Base-by-base conservation (phyloP, 2,888 invertebrate species). In the Plagodis dolabraria region DNA sequence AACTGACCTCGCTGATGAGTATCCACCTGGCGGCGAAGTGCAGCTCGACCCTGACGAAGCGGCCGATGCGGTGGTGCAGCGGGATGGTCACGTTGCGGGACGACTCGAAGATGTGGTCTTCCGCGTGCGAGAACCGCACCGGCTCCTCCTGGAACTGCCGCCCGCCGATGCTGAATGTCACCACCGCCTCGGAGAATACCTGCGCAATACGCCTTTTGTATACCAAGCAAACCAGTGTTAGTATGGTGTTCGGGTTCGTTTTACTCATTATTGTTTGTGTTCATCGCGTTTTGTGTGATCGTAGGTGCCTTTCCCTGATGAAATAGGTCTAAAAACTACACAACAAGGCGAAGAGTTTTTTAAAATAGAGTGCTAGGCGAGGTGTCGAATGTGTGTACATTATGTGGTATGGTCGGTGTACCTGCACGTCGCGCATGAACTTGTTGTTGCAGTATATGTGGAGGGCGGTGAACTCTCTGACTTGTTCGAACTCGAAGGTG, bases 11-110 rank as follows among this genome's bases (percentile, higher is more conserved):
- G 86, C 97, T 97, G 77, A 98, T 94, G 89, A 98, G 95, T 71
- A 98, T 95, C 98, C 98, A 98, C 56, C 95, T 93, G 11, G 96
- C 94, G 5, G 97, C 96, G 83, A 98, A 98, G 69, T 94, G 94
- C 53, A 98, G 93, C 74, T 96, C 94, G 70, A 96, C 89, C 78
- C 96, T 96, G 61, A 98, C 96, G 92, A 95, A 97, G 76, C 94
- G 94, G 34, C 97, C 98, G 52, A 98, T 95, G 49, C 96, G 94
- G 77, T 97, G 95, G 77, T 97, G 96, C 40, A 98, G 93, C 71
- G 96, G 95, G 74, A 98, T 95, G 79, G 95, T 95, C 48, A 98
- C 95, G 88, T 97, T 97, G 12, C 97, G 93, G 1, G 98, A 95
- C 63, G 93, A 94, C 85, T 97, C 97, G 83, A 97, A 96, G 70